Percentiles rank a stretch among this genome's conserved stretches.
Conservation (phyloP, 2,113 vertebrate species). For the Myotis brandtii region DNA sequence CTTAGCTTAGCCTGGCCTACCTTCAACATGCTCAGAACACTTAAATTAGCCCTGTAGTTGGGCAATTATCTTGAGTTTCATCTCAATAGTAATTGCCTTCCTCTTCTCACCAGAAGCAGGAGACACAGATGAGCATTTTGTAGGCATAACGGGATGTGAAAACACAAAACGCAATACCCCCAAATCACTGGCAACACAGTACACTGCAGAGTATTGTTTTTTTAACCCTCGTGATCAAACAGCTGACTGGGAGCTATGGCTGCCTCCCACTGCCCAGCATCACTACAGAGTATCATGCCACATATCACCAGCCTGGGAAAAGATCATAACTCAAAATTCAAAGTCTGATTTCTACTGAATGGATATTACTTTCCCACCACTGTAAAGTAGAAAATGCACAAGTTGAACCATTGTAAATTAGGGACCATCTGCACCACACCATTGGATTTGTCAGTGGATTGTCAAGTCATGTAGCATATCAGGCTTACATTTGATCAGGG, state of each 20-base stretch:
- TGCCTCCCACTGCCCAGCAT: neutral
- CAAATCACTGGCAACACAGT: neutral
- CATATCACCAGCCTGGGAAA: neutral
- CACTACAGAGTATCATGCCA: neutral
- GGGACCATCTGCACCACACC: neutral
- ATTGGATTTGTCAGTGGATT: constrained; percentile 62
- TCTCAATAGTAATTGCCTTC: neutral
- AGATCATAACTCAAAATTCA: neutral
- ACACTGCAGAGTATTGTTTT: too few relatives aligned
- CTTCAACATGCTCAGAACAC: neutral
- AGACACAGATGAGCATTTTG: neutral
- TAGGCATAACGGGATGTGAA: neutral
- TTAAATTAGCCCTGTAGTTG: too few relatives aligned
- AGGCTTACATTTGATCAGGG: constrained; percentile 68
- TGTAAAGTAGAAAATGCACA: neutral
- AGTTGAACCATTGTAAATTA: neutral
- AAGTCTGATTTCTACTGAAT: neutral
- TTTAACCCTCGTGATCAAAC: neutral
- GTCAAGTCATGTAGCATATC: constrained; percentile 47
- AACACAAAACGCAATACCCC: neutral
- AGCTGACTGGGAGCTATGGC: too few relatives aligned
- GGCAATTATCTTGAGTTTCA: neutral
- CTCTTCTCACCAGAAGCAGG: neutral
- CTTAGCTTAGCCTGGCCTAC: neutral
- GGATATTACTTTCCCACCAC: neutral